These are phyloP conservation scores for Manduca sexta DNA, from an alignment of 1,140 invertebrate genomes.

Conservation along the genomic window DNA sequence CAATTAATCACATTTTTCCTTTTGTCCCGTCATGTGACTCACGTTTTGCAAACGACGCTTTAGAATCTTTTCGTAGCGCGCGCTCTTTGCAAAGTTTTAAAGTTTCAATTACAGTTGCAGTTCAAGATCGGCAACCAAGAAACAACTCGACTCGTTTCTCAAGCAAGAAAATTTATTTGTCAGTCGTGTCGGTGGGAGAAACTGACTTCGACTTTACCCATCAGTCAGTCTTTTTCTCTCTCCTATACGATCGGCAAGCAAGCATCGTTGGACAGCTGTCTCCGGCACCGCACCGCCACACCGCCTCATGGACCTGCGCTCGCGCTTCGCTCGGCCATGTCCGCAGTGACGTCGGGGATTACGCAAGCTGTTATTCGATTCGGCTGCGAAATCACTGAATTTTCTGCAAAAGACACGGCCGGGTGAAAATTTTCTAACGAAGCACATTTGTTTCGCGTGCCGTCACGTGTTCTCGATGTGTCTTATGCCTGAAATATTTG, in stretches of 20 bases:
- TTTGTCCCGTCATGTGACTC: constrained; percentile 38
- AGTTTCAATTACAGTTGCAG: constrained; percentile 33
- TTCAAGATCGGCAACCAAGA: constrained; percentile 25
- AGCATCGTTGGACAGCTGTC: constrained; percentile 27
- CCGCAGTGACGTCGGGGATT: constrained; percentile 65
- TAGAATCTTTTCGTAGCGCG: not conserved
- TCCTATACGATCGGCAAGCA: constrained; percentile 62
- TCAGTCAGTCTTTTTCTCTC: constrained; percentile 73
- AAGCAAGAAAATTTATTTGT: constrained; percentile 49
- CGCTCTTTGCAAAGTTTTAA: constrained; percentile 17
- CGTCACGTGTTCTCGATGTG: not conserved
- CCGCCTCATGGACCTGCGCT: too few species aligned
- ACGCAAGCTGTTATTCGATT: constrained; percentile 56
- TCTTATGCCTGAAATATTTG: constrained; percentile 31
- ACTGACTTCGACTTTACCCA: constrained; percentile 48
- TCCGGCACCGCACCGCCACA: too few species aligned
- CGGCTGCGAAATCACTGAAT: constrained; percentile 65
- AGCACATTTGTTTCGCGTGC: not conserved
- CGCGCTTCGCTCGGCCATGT: constrained; percentile 27
- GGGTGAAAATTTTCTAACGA: too few species aligned
- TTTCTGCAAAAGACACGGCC: constrained; percentile 58
- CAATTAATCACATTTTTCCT: constrained; percentile 34
- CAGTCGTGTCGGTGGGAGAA: constrained; percentile 61
- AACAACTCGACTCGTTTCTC: constrained; percentile 15
- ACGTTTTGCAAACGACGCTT: not conserved